Base-by-base conservation (phyloP, 2,888 invertebrate species). In the Branchinecta sandiegonensis region DNA sequence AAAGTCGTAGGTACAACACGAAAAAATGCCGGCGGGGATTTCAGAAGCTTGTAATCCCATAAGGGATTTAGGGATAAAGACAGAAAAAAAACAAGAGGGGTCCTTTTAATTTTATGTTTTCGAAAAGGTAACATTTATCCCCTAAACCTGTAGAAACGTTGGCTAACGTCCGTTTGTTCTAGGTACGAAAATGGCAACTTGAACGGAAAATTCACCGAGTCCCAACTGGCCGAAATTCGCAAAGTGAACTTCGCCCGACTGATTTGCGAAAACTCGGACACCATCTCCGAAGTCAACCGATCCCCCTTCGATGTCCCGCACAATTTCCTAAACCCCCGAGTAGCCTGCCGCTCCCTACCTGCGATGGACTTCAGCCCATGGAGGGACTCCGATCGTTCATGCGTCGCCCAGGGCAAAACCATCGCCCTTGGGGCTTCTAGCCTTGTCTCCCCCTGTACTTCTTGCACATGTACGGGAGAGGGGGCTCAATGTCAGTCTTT, bases 271-370 rank as follows among this genome's bases (percentile, higher is more conserved):
- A 95, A 94, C 79, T 85, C 92, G 77, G 94, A 95, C 76, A 80
- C 86, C 8, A 83, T 86, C 56, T 86, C 86, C 5, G 88, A 90
- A 69, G 90, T 95, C 78, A 95, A 95, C 76, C 83, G 92, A 67
- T 89, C 90, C 8, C 86, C 89, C 1, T 92, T 95, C 76, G 93
- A 95, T 77, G 81, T 94, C 72, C 93, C 94, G 0, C 90, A 90
- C 76, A 89, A 89, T 75, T 92, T 91, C 83, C 79, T 92, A 83
- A 94, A 94, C 76, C 93, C 93, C 0, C 83, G 92, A 64, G 87
- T 94, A 17, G 85, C 90, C 0, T 94, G 94, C 76, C 83, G 84
- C 13, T 87, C 89, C 0, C 81, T 92, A 75, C 90, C 92, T 0
- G 82, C 85, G 71, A 82, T 92, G 70, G 90, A 93, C 74, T 79